These are phyloP conservation scores for Pedionomus torquatus DNA, from an alignment of 2,113 vertebrate species.

Conservation along the genomic window DNA sequence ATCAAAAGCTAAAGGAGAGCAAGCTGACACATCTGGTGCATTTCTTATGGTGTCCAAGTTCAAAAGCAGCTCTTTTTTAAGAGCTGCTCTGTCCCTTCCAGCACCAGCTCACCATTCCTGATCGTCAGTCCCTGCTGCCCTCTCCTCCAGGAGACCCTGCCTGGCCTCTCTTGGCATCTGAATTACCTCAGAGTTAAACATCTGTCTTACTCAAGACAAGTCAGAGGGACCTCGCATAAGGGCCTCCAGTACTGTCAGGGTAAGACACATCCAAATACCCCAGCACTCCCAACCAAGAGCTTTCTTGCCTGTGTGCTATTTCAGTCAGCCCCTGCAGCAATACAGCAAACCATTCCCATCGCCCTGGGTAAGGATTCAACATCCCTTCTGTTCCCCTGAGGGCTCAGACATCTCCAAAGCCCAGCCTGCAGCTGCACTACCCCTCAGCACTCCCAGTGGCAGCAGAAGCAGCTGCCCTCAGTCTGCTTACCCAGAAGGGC, in stretches of 20 bases:
- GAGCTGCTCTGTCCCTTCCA: background rate
- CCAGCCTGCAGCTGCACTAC: background rate
- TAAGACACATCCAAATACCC: background rate
- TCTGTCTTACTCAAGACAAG: background rate
- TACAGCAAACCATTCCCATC: background rate
- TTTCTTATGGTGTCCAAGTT: background rate
- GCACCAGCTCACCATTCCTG: background rate
- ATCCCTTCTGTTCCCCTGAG: background rate
- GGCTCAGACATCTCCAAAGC: background rate
- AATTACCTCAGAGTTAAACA: background rate
- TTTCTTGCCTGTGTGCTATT: accelerated
- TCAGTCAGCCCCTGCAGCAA: background rate
- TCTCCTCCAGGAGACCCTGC: background rate
- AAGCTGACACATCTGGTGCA: background rate
- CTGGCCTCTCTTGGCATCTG: background rate
- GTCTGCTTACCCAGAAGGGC: background rate
- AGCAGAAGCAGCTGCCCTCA: background rate
- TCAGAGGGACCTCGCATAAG: background rate
- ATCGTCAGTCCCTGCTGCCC: background rate
- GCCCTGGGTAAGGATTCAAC: background rate
- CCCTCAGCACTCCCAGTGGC: background rate
- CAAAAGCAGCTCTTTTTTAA: background rate
- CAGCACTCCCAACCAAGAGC: background rate
- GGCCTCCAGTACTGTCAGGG: accelerated
- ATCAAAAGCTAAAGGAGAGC: background rate